Evolutionary conservation across 2,797 vertebrate genomes (phyloP).

Genomic region (Bufotes viridis): DNA sequence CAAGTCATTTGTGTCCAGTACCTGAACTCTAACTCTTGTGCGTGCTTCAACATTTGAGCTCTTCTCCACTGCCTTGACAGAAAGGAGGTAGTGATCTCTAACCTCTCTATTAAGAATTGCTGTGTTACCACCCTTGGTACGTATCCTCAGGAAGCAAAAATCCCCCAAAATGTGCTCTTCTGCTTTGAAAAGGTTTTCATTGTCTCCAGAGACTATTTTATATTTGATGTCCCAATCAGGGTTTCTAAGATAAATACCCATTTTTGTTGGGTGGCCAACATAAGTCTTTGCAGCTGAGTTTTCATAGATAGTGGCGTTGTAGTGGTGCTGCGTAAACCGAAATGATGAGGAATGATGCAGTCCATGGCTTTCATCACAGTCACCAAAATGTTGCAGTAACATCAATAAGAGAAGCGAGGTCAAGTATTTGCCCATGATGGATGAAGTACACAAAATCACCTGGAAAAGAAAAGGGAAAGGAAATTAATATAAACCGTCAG

Average conservation of each 20-base stretch:
- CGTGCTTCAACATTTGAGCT: slow-evolving; percentile 85
- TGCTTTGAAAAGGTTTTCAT: slow-evolving; percentile 97
- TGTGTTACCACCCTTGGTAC: slow-evolving; percentile 99
- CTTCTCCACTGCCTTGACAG: slow-evolving; percentile 91
- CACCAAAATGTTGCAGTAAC: slow-evolving; percentile 81
- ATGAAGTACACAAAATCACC: slow-evolving; percentile 80
- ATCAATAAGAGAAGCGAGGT: slow-evolving; percentile 82
- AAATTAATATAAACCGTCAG: neutral
- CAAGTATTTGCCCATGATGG: slow-evolving; percentile 86
- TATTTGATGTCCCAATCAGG: slow-evolving; percentile 92
- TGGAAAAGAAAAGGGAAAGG: slow-evolving; percentile 68
- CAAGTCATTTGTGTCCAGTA: slow-evolving; percentile 97
- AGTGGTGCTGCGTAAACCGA: slow-evolving; percentile 88
- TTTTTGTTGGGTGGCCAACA: slow-evolving; percentile 90
- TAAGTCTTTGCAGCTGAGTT: slow-evolving; percentile 99
- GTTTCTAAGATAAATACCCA: slow-evolving; percentile 89
- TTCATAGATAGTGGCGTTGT: slow-evolving; percentile 95
- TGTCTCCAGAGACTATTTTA: slow-evolving; percentile 97
- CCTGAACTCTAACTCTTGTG: slow-evolving; percentile 86
- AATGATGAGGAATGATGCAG: slow-evolving; percentile 73
- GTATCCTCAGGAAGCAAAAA: slow-evolving; percentile 97
- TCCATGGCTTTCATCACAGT: slow-evolving; percentile 79
- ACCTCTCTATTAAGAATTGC: slow-evolving; percentile 98
- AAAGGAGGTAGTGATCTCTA: slow-evolving; percentile 91
- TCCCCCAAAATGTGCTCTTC: slow-evolving; percentile 94